Base-by-base conservation (phyloP, 1,140 invertebrate genomes). In the Drosophila erecta region DNA sequence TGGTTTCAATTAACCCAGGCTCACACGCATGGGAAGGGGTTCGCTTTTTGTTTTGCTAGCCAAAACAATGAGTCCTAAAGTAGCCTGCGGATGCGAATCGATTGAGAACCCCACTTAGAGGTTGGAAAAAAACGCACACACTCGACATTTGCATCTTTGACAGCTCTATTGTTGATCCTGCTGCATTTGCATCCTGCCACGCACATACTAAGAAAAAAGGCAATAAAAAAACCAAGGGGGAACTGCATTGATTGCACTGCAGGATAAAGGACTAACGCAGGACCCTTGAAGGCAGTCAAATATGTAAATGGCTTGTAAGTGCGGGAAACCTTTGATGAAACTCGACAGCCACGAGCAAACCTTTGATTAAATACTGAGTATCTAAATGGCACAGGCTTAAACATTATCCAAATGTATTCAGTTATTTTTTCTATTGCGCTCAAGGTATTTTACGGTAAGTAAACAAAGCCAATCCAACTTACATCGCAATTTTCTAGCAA, bases 91-190 rank as follows among this genome's bases (percentile, higher is more conserved):
- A 47, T 69, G 67, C 54, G 67, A 80, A 80, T 85, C 81, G 70
- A 80, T 73, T 66, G 57, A 56, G 47, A 53, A 20, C 41, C 54
- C 37, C 38, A 40, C 14, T 24, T 46, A 46, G 17, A 41, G 11
- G 17, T 6, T 11, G 10, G 12, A 33, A n/a, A 37, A 12, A 14
- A 49, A 59, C 40, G 30, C 76, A 57, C 58, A 47, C 58, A 60
- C 65, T 72, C 65, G 35, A 74, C 64, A 81, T 85, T 86, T 86
- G 59, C 77, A 86, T 77, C 65, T 70, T 56, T 79, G 76, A 67
- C 75, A 62, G 58, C 58, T 79, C 47, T 58, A 60, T 65, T 84
- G 50, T 59, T 70, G 56, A n/a, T 65, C 30, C 54, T 64, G 38
- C 49, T 67, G 46, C 56, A 76, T 78, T 53, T 44, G 61, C 65